Percentiles rank a stretch among this genome's conserved stretches.
Evolutionary conservation across 2,888 invertebrate genomes (phyloP).

Genomic region (Drosophila parthenogenetica): DNA sequence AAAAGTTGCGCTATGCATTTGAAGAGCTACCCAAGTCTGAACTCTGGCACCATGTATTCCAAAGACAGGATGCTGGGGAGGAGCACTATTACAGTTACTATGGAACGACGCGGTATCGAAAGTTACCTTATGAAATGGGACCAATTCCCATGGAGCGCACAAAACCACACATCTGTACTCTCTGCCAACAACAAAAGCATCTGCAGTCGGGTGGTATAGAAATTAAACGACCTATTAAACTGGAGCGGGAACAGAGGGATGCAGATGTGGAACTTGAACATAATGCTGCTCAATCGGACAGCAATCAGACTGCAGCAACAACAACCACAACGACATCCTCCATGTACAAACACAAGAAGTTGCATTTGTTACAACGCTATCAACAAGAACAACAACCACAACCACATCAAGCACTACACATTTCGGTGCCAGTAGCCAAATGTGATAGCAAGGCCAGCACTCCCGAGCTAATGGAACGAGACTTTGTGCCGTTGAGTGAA

Average conservation of each 20-base stretch:
- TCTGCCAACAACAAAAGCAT: slow-evolving; percentile 85
- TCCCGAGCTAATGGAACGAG: slow-evolving; percentile 70
- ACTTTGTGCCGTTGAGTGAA: slow-evolving; percentile 62
- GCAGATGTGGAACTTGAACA: slow-evolving; percentile 37
- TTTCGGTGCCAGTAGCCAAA: slow-evolving; percentile 55
- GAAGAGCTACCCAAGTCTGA: slow-evolving; percentile 90
- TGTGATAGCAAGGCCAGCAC: slow-evolving; percentile 81
- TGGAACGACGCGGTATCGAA: slow-evolving; percentile 83
- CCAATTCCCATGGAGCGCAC: slow-evolving; percentile 87
- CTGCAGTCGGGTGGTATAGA: slow-evolving; percentile 82
- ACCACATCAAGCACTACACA: slow-evolving; percentile 38
- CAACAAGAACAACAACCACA: slow-evolving; percentile 76
- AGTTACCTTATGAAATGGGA: slow-evolving; percentile 91
- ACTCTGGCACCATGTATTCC: slow-evolving; percentile 92
- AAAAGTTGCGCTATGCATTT: slow-evolving; percentile 85
- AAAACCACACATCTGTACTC: slow-evolving; percentile 84
- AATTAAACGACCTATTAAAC: slow-evolving; percentile 42
- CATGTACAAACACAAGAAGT: slow-evolving; percentile 78
- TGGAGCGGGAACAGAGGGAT: slow-evolving; percentile 44
- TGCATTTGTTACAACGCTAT: slow-evolving; percentile 80
- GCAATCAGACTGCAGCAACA: slow-evolving; percentile 26
- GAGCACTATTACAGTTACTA: slow-evolving; percentile 87
- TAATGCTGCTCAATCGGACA: slow-evolving; percentile 26
- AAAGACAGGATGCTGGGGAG: slow-evolving; percentile 90
- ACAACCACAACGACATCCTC: slow-evolving; percentile 24